Evolutionary conservation across 2,113 vertebrate species (phyloP).

Genomic region (Daboia siamensis): DNA sequence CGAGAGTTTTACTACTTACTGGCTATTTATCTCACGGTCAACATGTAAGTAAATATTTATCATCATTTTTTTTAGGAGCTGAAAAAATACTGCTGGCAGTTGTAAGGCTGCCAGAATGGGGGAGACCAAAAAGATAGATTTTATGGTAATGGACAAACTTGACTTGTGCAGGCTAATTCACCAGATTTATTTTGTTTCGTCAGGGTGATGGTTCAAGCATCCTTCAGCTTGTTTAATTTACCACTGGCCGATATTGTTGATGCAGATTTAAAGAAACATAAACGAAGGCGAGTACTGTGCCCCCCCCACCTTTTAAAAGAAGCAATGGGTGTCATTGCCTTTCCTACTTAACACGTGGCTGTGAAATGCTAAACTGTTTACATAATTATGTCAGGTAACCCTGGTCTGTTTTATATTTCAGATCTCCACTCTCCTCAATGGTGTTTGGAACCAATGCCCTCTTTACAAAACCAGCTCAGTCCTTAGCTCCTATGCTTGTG

Average conservation of each 20-base stretch:
- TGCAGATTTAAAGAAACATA: conserved; percentile 80
- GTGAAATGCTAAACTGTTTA: neutral
- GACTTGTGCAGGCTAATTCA: neutral
- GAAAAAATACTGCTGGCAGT: neutral
- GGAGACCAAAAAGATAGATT: neutral
- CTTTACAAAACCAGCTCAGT: conserved; percentile 88
- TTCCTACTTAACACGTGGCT: neutral
- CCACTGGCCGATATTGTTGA: conserved; percentile 87
- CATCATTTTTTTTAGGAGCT: accelerated
- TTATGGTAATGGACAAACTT: neutral
- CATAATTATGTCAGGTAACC: neutral
- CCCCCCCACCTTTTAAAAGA: neutral
- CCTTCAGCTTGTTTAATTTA: conserved; percentile 86
- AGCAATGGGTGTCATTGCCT: neutral
- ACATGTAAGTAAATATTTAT: conserved; percentile 77
- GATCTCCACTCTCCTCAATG: conserved; percentile 86
- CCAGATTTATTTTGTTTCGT: conserved; percentile 38
- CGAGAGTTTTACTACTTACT: conserved; percentile 76
- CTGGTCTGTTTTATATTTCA: conserved; percentile 49
- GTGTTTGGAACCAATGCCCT: conserved; percentile 89
- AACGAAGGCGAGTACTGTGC: conserved; percentile 72
- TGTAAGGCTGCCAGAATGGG: neutral
- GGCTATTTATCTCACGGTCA: conserved; percentile 79
- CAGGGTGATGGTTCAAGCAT: conserved; percentile 81
- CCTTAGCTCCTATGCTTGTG: conserved; percentile 84